Base-by-base conservation (phyloP, 2,888 invertebrate species). In the Cosmopolites sordidus region DNA sequence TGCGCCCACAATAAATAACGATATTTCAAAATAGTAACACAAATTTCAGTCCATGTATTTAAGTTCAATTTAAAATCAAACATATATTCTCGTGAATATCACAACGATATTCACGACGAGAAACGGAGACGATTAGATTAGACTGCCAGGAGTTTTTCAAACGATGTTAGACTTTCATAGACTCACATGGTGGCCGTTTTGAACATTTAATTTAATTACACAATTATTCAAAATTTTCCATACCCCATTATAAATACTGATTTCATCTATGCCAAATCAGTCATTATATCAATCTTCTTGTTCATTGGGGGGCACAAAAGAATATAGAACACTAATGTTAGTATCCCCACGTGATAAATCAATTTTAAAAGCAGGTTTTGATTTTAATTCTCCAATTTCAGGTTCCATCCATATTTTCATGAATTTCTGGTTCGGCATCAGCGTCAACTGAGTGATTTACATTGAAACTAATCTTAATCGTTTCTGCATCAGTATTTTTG, bases 391-490 rank as follows among this genome's bases (percentile, higher is more conserved):
- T 0, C 84, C 83, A 59, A 87, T 76, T 62, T 90, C 87, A 41
- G 86, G 80, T 73, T 89, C n/a, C 87, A 49, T 89, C 86, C 4
- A 75, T 73, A 55, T 75, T 74, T 1, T 78, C 77, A 60, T 85
- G 82, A 1, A 82, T 60, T 52, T 84, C 84, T 1, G 86, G 80
- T 43, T 86, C 87, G 2, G 80, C 68, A 46, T 91, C 91, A 0
- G 90, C 80, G 69, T 95, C 93, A 0, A 97, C 95, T 0, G 94
- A 90, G 74, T 96, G 93, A 73, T 97, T 98, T 0, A 98, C 89
- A 71, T 95, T 96, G 73, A 96, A 89, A 50, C 82, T 85, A 40
- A 97, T 81, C 45, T 79, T 80, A 58, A 93, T 81, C 88, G 77
- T 79, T 78, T 91, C 91, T 66, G 83, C 80, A 42, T 80, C 82